Evolutionary conservation across 2,113 vertebrate species (phyloP).

Genomic region (Tricholaema leucomelas): DNA sequence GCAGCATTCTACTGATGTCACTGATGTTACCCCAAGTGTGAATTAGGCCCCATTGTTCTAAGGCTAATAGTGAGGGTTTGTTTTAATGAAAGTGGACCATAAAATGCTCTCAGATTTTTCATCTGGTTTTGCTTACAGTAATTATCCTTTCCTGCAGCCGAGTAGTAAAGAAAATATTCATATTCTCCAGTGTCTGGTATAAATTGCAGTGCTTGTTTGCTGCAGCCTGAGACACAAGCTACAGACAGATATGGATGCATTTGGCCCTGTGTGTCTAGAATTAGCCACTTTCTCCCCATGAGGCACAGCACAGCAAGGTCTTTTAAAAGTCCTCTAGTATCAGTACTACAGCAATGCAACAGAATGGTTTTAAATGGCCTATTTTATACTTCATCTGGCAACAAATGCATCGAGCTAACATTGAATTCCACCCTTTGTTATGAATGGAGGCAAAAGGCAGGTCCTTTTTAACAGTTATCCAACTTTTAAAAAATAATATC

Average conservation of each 20-base stretch:
- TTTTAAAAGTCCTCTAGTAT: background rate
- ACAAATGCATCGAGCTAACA: background rate
- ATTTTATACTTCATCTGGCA: background rate
- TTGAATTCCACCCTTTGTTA: background rate
- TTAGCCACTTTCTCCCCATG: background rate
- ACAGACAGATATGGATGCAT: background rate
- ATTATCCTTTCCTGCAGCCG: constrained; percentile 58
- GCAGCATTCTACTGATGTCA: constrained; percentile 36
- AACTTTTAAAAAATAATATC: background rate
- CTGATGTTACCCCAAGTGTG: constrained; percentile 49
- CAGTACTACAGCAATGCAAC: background rate
- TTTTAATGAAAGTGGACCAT: constrained; percentile 57
- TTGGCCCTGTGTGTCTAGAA: background rate
- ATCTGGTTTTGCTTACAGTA: constrained; percentile 61
- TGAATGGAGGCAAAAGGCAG: background rate
- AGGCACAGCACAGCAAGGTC: background rate
- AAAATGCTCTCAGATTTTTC: constrained; percentile 64
- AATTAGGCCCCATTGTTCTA: constrained; percentile 61
- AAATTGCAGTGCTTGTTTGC: constrained; percentile 42
- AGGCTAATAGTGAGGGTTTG: constrained; percentile 29
- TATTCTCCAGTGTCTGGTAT: constrained; percentile 50
- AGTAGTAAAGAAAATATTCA: constrained; percentile 61
- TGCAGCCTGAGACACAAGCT: background rate
- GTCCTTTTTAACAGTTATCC: background rate
- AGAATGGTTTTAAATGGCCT: background rate